Base-by-base conservation (phyloP, 2,797 vertebrate species). In the Enteromius unitaeniatus region DNA sequence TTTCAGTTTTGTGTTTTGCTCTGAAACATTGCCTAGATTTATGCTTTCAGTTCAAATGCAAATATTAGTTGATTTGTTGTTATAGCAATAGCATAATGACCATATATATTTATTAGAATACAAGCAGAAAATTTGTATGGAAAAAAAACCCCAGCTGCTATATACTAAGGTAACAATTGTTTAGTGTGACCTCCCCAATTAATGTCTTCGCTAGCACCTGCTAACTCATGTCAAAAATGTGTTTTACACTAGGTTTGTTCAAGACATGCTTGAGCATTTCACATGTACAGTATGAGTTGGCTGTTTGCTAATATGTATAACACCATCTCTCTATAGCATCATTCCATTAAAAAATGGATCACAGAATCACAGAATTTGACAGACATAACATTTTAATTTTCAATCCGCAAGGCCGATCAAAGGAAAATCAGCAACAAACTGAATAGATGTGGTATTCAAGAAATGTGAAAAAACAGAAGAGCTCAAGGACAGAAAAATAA, bases 331-430 rank as follows among this genome's bases (percentile, higher is more conserved):
- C 13, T 45, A 1, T 78, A 21, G 62, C n/a, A 60, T 77, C n/a
- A 62, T 45, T 60, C 14, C 75, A 40, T 77, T 62, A 37, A 78
- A 77, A 62, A 42, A n/a, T n/a, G n/a, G n/a, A n/a, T n/a, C n/a
- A n/a, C n/a, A n/a, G n/a, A n/a, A 42, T 62, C 31, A 40, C 51
- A 62, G 7, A 40, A 78, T 15, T 19, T 62, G n/a, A 62, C 11
- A 62, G 28, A 78, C 19, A 45, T 40, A 19, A 19, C 42, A 45
- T 62, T 3, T 0, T 45, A 28, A 45, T 78, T 77, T 60, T 42
- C 13, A 13, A 60, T n/a, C 74, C 60, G 1, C 74, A 60, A 77
- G 34, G 31, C 31, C 73, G 14, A 2, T 76, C 47, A 37, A 76
- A 53, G 26, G 51, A 2, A 76, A 77, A 77, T 37, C 74, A 37